Evolutionary conservation across 2,888 invertebrate species (phyloP), one percentile per base, ranked within the genome.

Genomic region (Papilio elwesi): DNA sequence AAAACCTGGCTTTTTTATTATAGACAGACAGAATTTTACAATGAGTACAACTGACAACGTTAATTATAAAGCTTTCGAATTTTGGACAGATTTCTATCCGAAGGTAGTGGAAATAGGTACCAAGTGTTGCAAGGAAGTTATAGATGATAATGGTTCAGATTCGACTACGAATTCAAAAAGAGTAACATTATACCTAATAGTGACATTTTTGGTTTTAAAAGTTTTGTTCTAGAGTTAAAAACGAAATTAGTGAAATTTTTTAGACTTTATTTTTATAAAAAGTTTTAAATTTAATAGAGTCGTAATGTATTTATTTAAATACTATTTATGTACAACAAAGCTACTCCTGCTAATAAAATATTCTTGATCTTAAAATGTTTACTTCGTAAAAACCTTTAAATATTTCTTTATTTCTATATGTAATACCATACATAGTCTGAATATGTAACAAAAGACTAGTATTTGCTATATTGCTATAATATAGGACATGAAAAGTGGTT

Each of bases 11-110:
- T 95, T 96, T 80, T 92, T 97, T 70, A 95, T 97, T 43, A 96
- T 97, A 65, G 96, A 97, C 83, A 95, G 96, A 68, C 89, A 92
- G 76, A 96, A 95, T 79, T 97, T 97, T 81, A 96, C 96, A 75
- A 97, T 97, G 96, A 96, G 96, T 79, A 95, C 96, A 78, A 87
- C 95, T 0, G 92, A 91, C 4, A 95, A 93, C 48, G 93, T 97
- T 48, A 96, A 97, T 87, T 97, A 97, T 81, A 96, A 96, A 82
- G 95, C 96, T 36, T 95, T 97, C 76, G 96, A 96, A 76, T 97
- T 97, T 89, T 97, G 97, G 97, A 97, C 97, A 79, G 95, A 96
- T 75, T 97, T 97, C 85, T 97, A 97, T 84, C 97, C 97, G 0
- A 96, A 95, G 87, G 95, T 97, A 55, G 89, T 97, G 12, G 95